These are phyloP conservation scores for Oxyura jamaicensis DNA, from an alignment of 2,113 vertebrate genomes.

Conservation along the genomic window DNA sequence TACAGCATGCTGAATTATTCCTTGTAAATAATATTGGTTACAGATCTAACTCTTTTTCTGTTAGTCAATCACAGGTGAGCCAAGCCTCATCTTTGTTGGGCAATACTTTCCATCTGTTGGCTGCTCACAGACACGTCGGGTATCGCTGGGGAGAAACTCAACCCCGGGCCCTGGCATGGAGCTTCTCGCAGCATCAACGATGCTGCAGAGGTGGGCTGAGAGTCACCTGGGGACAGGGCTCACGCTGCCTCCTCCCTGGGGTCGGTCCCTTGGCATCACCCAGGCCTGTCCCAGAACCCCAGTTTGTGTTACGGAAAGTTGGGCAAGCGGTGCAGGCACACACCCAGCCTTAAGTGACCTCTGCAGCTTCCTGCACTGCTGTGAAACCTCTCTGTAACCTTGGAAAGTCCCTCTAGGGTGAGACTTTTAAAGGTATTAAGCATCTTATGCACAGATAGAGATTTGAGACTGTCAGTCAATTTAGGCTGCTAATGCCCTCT, in stretches of 20 bases:
- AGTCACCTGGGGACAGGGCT: rapidly evolving
- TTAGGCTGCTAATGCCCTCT: neutral
- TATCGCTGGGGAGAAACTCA: neutral
- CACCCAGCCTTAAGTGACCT: neutral
- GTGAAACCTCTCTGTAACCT: neutral
- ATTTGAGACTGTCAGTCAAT: neutral
- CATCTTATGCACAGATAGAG: neutral
- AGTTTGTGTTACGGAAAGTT: neutral
- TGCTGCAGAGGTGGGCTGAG: rapidly evolving
- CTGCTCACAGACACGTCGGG: neutral
- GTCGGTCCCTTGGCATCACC: rapidly evolving
- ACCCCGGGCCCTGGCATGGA: rapidly evolving
- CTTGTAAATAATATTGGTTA: neutral
- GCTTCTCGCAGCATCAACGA: neutral
- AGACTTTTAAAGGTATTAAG: neutral
- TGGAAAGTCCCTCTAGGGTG: neutral
- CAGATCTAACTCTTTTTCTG: neutral
- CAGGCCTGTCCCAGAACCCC: neutral
- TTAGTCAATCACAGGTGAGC: constrained; percentile 2
- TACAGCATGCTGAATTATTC: neutral
- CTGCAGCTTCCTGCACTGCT: neutral
- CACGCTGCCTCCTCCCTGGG: neutral
- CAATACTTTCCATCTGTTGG: neutral
- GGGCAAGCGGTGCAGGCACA: neutral
- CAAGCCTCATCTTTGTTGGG: neutral